Base-by-base conservation (phyloP, 64 coral and sea anemone species). In the Dendronephthya gigantea region DNA sequence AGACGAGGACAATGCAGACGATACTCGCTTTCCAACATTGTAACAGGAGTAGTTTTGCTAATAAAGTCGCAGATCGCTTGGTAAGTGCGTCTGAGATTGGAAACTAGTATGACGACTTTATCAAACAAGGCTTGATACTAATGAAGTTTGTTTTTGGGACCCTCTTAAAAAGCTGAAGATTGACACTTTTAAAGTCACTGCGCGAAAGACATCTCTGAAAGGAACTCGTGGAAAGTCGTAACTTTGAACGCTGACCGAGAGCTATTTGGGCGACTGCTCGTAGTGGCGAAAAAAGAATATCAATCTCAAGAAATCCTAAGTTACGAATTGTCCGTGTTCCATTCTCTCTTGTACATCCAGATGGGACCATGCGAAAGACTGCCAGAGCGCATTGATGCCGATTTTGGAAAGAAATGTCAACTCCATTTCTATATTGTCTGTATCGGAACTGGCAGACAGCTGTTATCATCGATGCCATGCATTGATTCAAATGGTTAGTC, bases 381-480 rank as follows among this genome's bases (percentile, higher is more conserved):
- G 68, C 40, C 25, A 94, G 72, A 90, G 92, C 30, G 84, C 83
- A 49, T 58, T 91, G 40, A 62, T 87, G 51, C 41, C 48, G 50
- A 38, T 94, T 22, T 23, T 91, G 33, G 89, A 94, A 59, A 87
- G 82, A 22, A 37, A 91, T 43, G 84, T 91, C 84, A 43, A 33
- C 4, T 75, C 19, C 22, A n/a, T 29, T 1, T 50, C 83, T 83
- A 87, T 52, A 19, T 83, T 94, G 48, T 89, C 86, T 19, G 41
- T 40, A 83, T 84, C 87, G 43, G 28, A 74, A 65, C 25, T 48
- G n/a, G 25, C 28, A 34, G 22, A 90, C 75, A 82, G 85, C 50
- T 31, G 51, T 32, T 75, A 45, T 93, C 19, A 84, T 94, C 14
- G 85, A 94, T 88, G 92, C 86, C 35, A 94, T 94, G 92, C 92